phyloP scores from a whole-genome alignment of 2,797 vertebrate genomes.

The Crypturellus tataupa region DNA sequence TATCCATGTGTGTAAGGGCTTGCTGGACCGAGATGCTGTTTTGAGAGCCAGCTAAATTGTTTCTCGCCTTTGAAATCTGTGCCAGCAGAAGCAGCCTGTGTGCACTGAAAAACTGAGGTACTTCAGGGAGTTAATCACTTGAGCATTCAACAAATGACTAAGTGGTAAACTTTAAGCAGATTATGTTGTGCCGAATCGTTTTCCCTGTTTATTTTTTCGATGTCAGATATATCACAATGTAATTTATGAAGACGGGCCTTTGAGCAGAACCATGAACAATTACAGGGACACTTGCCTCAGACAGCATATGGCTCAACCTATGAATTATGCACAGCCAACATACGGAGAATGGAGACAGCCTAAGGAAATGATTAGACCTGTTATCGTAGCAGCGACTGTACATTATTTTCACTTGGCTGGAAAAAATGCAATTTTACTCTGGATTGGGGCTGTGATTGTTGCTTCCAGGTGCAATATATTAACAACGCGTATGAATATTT shows the following conservation, averaged over 20 bases:
- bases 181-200: constrained; percentile 69
- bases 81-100: constrained; percentile 23
- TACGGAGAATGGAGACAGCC: constrained; percentile 62
- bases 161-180: constrained; percentile 69
- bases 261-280: constrained; percentile 32
- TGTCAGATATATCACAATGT: constrained; percentile 48
- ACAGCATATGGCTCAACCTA: constrained; percentile 71
- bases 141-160: constrained; percentile 49
- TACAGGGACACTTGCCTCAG: constrained; percentile 54
- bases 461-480: constrained; percentile 42
- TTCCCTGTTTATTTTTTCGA: constrained; percentile 46
- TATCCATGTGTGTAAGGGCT: neutral
- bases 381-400: neutral
- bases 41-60: neutral
- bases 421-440: constrained; percentile 36
- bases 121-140: constrained; percentile 45
- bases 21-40: neutral
- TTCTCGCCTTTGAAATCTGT: constrained; percentile 64
- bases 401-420: constrained; percentile 57
- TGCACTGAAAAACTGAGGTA: constrained; percentile 12
- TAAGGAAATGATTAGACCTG: constrained; percentile 56
- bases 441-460: neutral
- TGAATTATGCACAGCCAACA: constrained; percentile 77
- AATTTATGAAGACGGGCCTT: constrained; percentile 59
- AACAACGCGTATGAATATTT: constrained; percentile 37